Evolutionary conservation across 2,797 vertebrate species (phyloP).

Genomic region (Miichthys miiuy): DNA sequence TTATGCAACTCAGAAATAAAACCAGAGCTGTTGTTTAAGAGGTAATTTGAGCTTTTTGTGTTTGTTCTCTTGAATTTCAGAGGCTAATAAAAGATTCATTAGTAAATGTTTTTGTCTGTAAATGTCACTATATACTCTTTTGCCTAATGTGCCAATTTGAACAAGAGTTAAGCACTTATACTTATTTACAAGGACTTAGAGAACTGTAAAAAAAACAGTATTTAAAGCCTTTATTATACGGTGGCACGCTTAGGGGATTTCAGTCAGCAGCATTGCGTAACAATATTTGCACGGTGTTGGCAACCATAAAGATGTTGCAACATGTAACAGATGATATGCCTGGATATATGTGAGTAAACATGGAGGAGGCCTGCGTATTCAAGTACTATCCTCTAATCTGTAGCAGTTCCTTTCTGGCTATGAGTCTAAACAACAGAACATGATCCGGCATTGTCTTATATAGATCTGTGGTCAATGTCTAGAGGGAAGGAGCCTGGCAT

Average conservation of each 20-base stretch:
- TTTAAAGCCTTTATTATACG: constrained; percentile 61
- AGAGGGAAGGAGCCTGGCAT: constrained; percentile 11
- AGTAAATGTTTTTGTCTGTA: constrained; percentile 25
- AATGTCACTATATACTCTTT: constrained; percentile 30
- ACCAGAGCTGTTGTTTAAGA: constrained; percentile 22
- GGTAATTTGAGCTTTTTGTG: constrained; percentile 4
- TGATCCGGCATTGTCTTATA: constrained; percentile 43
- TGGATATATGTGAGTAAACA: constrained; percentile 63
- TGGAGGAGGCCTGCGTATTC: constrained; percentile 37
- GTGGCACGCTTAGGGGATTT: constrained; percentile 71
- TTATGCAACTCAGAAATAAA: constrained; percentile 8
- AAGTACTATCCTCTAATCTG: constrained; percentile 25
- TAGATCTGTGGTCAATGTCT: constrained; percentile 41
- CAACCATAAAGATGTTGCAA: constrained; percentile 62
- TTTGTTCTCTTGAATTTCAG: constrained; percentile 26
- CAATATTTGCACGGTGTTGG: constrained; percentile 59
- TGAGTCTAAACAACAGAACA: constrained; percentile 43
- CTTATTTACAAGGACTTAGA: constrained; percentile 50
- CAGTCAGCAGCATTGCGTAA: constrained; percentile 51
- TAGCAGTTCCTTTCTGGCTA: constrained; percentile 18
- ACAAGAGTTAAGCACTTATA: constrained; percentile 44
- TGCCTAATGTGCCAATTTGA: constrained; percentile 35
- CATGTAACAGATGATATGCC: constrained; percentile 61
- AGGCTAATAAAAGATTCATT: constrained; percentile 19
- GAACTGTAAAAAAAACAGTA: constrained; percentile 51